These are phyloP conservation scores for Gambusia affinis DNA, from an alignment of 2,113 vertebrate genomes.

Conservation along the genomic window DNA sequence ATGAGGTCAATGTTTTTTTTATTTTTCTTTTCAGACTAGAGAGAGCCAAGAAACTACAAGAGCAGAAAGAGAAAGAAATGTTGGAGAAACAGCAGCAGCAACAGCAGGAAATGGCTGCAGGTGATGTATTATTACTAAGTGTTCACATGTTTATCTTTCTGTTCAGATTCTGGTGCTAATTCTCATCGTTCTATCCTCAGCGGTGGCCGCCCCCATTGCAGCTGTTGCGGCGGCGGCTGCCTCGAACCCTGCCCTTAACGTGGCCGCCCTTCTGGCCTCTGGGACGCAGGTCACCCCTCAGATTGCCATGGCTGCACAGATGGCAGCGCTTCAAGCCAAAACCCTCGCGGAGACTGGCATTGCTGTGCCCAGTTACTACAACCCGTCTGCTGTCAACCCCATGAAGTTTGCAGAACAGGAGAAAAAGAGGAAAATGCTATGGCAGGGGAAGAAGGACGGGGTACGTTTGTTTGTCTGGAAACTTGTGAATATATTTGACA, in stretches of 20 bases:
- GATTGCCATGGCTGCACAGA: slow-evolving; percentile 98
- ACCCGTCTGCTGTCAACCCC: slow-evolving; percentile 95
- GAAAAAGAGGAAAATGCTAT: slow-evolving; percentile 96
- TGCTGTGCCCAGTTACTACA: slow-evolving; percentile 97
- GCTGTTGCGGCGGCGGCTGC: slow-evolving; percentile 57
- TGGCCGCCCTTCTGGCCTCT: slow-evolving; percentile 94
- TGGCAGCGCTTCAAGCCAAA: slow-evolving; percentile 96
- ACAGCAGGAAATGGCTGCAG: slow-evolving; percentile 91
- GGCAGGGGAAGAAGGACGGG: slow-evolving; percentile 98
- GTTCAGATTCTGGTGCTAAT: not conserved
- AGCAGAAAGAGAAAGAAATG: slow-evolving; percentile 97
- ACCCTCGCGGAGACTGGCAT: slow-evolving; percentile 96
- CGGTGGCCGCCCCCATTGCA: slow-evolving; percentile 61
- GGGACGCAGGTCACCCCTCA: slow-evolving; percentile 98
- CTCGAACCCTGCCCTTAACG: slow-evolving; percentile 90
- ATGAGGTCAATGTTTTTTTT: not conserved
- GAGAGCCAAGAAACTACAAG: slow-evolving; percentile 96
- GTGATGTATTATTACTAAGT: slow-evolving; percentile 64
- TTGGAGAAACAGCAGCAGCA: slow-evolving; percentile 91
- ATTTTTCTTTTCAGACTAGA: slow-evolving; percentile 83
- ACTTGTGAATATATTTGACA: not conserved
- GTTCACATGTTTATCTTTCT: not conserved
- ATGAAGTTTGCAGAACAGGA: slow-evolving; percentile 98
- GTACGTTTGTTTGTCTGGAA: slow-evolving; percentile 73
- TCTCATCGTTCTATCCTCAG: slow-evolving; percentile 11